A percentile compares a stretch with the other conserved stretches of the same genome.
Conservation (phyloP, 2,888 invertebrate genomes). For the Ectropis crepuscularia region DNA sequence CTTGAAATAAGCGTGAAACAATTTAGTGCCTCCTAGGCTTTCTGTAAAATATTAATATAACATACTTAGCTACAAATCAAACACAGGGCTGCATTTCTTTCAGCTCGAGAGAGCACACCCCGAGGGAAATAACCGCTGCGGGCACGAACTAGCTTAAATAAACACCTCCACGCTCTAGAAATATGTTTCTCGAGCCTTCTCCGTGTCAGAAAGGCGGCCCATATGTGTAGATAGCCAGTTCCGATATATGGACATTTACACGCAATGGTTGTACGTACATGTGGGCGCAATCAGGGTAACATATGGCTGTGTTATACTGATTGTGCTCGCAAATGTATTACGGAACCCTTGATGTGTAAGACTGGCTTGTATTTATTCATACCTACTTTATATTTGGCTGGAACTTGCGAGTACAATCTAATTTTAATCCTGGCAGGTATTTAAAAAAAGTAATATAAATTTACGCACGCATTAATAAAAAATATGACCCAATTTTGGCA, state of each 20-base stretch:
- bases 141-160: slow-evolving; percentile 7
- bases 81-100: slow-evolving; percentile 5
- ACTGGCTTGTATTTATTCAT: no score
- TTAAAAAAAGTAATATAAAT: no score
- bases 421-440: no score
- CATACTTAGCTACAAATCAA: neutral
- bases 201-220: slow-evolving; percentile 11
- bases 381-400: no score
- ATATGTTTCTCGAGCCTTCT: slow-evolving; percentile 7
- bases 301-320: neutral
- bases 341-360: no score
- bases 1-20: no score
- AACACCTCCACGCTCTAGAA: slow-evolving; percentile 8
- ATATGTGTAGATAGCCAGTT: slow-evolving; percentile 20
- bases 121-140: slow-evolving; percentile 8
- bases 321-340: no score
- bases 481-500: no score
- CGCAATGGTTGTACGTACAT: slow-evolving; percentile 20
- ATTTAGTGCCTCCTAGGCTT: no score
- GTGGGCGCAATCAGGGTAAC: slow-evolving; percentile 14
- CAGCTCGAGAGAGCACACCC: neutral
- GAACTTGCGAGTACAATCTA: no score
- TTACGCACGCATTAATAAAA: no score
- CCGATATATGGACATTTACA: slow-evolving; percentile 20
- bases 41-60: neutral